Base-by-base conservation (phyloP, 2,113 vertebrate species). In the Passerina amoena region DNA sequence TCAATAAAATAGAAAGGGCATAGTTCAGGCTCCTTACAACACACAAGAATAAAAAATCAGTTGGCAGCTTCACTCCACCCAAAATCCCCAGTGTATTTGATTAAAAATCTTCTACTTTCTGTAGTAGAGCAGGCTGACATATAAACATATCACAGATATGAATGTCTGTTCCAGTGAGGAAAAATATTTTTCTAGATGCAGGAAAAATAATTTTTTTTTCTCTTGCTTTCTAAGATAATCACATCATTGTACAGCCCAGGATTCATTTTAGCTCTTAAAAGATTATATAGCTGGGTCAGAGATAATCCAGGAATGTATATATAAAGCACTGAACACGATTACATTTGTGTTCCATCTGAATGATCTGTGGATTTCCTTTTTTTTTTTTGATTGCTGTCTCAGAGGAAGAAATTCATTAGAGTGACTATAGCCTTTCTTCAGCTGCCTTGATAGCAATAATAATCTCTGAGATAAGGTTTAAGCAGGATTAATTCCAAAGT, bases 231-330 rank as follows among this genome's bases (percentile, higher is more conserved):
- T n/a, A 63, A 91, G 66, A 76, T 90, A 90, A 77, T 82, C 83
- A 73, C 95, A 90, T 86, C 59, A 8, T 80, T 82, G 73, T 78
- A 54, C 45, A 94, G 81, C 50, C 38, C 60, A 61, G 93, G 79
- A 92, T 89, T 95, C 68, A 82, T 87, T 96, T 82, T 78, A 45
- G 76, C 59, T 96, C 95, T 96, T 96, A 94, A 83, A 94, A 94
- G 94, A 96, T 97, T 97, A 95, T 63, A 57, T 45, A 94, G 92
- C 71, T 96, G 84, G 91, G 87, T 89, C 94, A 93, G 56, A 93
- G 50, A 95, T 96, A 97, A 97, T 94, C 85, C 85, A 86, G 69
- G 87, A 88, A 92, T 30, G 42, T 90, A 48, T 78, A 88, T 91
- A 88, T 78, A 82, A 93, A 96, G 77, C 68, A 76, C 50, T 0